These are phyloP conservation scores for Chionis minor DNA, from an alignment of 2,113 vertebrate genomes.

Conservation along the genomic window DNA sequence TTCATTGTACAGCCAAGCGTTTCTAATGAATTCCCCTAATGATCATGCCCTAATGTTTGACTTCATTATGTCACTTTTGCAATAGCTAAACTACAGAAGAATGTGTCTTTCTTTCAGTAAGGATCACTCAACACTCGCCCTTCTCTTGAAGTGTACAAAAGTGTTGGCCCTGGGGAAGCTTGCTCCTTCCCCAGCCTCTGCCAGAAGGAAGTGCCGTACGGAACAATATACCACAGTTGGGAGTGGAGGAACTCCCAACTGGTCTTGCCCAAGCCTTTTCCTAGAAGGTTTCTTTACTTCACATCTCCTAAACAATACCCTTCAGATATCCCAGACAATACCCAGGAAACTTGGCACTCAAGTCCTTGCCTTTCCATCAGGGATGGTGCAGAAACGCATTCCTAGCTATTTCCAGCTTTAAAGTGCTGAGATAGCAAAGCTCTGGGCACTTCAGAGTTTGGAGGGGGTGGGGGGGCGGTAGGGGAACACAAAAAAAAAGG, in stretches of 20 bases:
- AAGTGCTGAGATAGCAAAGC: slow-evolving; percentile 1
- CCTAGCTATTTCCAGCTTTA: background rate
- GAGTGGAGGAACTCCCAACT: background rate
- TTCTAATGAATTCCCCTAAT: slow-evolving; percentile 63
- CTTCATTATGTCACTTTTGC: slow-evolving; percentile 65
- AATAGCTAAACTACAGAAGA: slow-evolving; percentile 43
- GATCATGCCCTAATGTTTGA: slow-evolving; percentile 64
- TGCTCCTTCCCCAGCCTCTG: background rate
- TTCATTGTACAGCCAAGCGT: slow-evolving; percentile 58
- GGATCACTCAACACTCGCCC: slow-evolving; percentile 31
- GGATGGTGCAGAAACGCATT: background rate
- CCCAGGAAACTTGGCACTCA: background rate
- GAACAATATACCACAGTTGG: background rate
- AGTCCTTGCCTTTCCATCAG: background rate
- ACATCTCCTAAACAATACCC: background rate
- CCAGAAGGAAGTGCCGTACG: background rate
- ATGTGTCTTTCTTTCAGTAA: slow-evolving; percentile 54
- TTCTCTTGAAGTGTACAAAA: background rate
- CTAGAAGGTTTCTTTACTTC: background rate
- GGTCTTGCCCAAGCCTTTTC: background rate
- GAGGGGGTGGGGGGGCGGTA: too few relatives aligned
- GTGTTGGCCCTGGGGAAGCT: background rate
- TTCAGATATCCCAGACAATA: background rate
- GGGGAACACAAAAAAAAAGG: background rate
- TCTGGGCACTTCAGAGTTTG: background rate